Percentiles rank a stretch among this genome's conserved stretches.
These are phyloP conservation scores for Thymallus thymallus DNA, from an alignment of 2,113 vertebrate species.

Conservation along the genomic window DNA sequence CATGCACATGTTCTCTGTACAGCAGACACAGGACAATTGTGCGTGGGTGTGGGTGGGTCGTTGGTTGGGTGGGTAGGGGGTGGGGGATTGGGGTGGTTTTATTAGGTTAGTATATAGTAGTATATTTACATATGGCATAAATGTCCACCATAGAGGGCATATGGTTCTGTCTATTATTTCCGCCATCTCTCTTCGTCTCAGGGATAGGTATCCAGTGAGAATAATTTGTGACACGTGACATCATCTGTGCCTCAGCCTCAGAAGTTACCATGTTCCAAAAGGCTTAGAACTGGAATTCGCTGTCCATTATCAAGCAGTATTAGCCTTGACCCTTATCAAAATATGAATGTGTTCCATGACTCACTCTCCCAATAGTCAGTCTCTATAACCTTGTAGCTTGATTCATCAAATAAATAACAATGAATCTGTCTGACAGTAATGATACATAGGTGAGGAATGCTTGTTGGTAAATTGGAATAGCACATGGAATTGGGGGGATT, in stretches of 20 bases:
- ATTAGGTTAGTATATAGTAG: too few relatives aligned
- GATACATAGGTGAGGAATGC: not conserved
- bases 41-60: too few relatives aligned
- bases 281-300: too few relatives aligned
- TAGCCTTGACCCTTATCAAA: too few relatives aligned
- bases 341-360: too few relatives aligned
- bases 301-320: too few relatives aligned
- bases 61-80: not conserved
- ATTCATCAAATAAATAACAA: not conserved
- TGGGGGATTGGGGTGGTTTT: not conserved
- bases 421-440: not conserved
- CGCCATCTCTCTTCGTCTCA: not conserved
- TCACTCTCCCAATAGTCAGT: not conserved
- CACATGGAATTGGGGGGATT: not conserved
- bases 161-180: too few relatives aligned
- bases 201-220: not conserved
- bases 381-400: not conserved
- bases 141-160: too few relatives aligned
- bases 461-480: not conserved
- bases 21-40: too few relatives aligned
- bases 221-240: not conserved
- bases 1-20: too few relatives aligned
- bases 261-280: not conserved
- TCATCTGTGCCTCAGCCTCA: constrained; percentile 28
- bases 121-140: not conserved